Conservation (phyloP, 2,797 vertebrate species). For the Siniperca undulata region DNA sequence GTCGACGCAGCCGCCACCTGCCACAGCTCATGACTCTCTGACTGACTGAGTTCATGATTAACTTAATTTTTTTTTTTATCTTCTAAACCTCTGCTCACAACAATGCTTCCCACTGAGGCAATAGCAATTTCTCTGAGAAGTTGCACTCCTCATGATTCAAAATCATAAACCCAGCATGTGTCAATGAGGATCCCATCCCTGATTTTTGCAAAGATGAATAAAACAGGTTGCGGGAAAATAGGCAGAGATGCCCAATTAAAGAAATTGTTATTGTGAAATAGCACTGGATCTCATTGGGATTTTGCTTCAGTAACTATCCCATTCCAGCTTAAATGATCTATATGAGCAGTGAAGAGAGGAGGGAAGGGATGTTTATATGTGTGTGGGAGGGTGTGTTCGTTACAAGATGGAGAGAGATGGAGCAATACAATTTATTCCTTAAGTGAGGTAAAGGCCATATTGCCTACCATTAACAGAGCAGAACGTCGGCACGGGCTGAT, state of each 20-base stretch:
- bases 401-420: slow-evolving; percentile 81
- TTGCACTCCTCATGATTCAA: slow-evolving; percentile 77
- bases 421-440: slow-evolving; percentile 87
- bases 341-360: slow-evolving; percentile 78
- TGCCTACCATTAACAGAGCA: slow-evolving; percentile 85
- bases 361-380: slow-evolving; percentile 77
- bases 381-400: slow-evolving; percentile 78
- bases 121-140: slow-evolving; percentile 81
- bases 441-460: slow-evolving; percentile 86
- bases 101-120: slow-evolving; percentile 77
- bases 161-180: slow-evolving; percentile 85
- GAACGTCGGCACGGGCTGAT: slow-evolving; percentile 83
- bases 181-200: slow-evolving; percentile 71
- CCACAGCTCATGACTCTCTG: slow-evolving; percentile 57
- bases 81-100: slow-evolving; percentile 72
- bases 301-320: slow-evolving; percentile 82
- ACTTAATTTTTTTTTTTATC: slow-evolving; percentile 66
- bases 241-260: slow-evolving; percentile 82
- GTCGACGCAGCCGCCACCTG: slow-evolving; percentile 36
- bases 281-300: slow-evolving; percentile 71
- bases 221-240: slow-evolving; percentile 70
- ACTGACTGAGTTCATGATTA: slow-evolving; percentile 77
- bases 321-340: slow-evolving; percentile 83
- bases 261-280: slow-evolving; percentile 84
- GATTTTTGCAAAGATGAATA: slow-evolving; percentile 77